Conservation (phyloP, 2,113 vertebrate genomes). For the Cettia cetti region DNA sequence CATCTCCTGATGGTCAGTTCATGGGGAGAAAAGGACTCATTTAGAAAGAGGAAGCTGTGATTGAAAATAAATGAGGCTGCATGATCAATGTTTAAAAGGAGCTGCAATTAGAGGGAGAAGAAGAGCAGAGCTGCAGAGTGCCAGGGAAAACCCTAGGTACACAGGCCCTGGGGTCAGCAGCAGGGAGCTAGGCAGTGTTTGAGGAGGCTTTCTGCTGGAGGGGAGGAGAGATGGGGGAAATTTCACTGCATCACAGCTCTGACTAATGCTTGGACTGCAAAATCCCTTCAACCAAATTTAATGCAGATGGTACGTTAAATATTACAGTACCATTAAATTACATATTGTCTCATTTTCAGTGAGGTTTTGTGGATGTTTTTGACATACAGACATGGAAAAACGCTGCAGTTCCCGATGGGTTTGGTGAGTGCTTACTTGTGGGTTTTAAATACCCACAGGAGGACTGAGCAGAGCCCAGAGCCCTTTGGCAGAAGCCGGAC, state of each 20-base stretch:
- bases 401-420: background rate
- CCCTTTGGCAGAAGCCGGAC: background rate
- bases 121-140: background rate
- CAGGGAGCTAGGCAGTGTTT: background rate
- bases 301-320: slow-evolving; percentile 47
- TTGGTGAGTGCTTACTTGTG: background rate
- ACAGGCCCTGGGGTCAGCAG: background rate
- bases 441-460: background rate
- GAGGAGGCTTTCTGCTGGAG: background rate
- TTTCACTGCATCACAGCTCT: slow-evolving; percentile 12
- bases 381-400: slow-evolving; percentile 5
- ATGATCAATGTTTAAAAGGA: background rate
- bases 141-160: background rate
- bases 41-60: background rate
- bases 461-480: background rate
- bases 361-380: slow-evolving; percentile 59
- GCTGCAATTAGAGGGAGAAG: background rate
- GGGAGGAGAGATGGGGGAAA: background rate
- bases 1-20: background rate
- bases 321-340: slow-evolving; percentile 40
- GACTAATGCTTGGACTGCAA: slow-evolving; percentile 29
- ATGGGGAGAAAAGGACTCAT: background rate
- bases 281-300: slow-evolving; percentile 54
- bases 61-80: background rate
- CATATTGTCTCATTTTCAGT: slow-evolving; percentile 46